phyloP scores from a whole-genome alignment of 1,140 invertebrate genomes.

The Zaprionus davidi region DNA sequence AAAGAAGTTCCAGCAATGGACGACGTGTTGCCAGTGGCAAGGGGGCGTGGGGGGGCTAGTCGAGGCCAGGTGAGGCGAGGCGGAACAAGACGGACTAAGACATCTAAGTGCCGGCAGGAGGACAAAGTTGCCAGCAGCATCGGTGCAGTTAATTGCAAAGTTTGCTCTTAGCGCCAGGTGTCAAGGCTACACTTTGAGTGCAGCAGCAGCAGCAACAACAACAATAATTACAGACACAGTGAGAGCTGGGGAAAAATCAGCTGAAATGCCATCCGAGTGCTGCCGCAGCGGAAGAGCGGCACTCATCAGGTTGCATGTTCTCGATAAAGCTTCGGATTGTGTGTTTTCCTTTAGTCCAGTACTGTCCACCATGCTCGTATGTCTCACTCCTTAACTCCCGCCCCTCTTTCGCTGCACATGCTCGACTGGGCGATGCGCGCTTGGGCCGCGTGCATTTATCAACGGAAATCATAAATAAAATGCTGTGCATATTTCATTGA shows the following conservation, averaged over 20 bases:
- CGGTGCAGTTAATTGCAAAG: slow-evolving; percentile 63
- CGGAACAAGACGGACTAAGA: slow-evolving; percentile 8
- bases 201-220: slow-evolving; percentile 24
- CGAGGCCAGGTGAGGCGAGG: neutral
- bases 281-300: slow-evolving; percentile 13
- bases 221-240: neutral
- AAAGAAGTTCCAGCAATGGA: slow-evolving; percentile 47
- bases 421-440: slow-evolving; percentile 10
- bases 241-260: neutral
- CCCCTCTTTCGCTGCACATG: slow-evolving; percentile 35
- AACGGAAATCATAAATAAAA: slow-evolving; percentile 81
- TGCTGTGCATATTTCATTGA: slow-evolving; percentile 62
- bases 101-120: slow-evolving; percentile 18
- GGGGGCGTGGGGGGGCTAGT: neutral
- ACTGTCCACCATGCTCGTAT: neutral
- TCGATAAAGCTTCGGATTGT: slow-evolving; percentile 50
- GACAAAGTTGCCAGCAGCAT: slow-evolving; percentile 63
- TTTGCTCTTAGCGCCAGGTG: slow-evolving; percentile 52
- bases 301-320: slow-evolving; percentile 53
- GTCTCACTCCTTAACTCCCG: slow-evolving; percentile 3
- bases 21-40: slow-evolving; percentile 41
- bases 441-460: slow-evolving; percentile 59
- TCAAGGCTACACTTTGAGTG: slow-evolving; percentile 48
- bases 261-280: neutral
- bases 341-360: neutral